Conservation (phyloP, 2,113 vertebrate genomes). For the Grantiella picta region DNA sequence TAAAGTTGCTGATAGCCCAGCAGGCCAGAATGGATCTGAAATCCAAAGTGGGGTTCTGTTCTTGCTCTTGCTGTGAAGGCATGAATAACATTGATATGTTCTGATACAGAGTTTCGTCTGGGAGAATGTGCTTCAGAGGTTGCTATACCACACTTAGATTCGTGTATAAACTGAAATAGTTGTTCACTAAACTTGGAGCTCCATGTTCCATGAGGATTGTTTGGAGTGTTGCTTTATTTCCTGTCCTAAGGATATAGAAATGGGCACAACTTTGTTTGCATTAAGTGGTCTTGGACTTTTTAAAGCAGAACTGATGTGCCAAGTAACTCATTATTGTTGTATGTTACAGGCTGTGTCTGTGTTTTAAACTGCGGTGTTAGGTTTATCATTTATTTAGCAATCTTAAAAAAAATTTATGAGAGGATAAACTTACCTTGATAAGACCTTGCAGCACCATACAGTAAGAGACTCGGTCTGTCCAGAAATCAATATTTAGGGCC, state of each 20-base stretch:
- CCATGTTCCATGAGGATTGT: accelerated
- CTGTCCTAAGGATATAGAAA: background rate
- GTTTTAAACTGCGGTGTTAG: background rate
- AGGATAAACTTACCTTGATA: background rate
- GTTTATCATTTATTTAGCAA: background rate
- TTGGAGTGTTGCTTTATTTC: background rate
- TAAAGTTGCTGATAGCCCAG: background rate
- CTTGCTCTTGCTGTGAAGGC: background rate
- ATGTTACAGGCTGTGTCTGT: background rate
- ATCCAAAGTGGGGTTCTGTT: background rate
- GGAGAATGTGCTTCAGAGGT: background rate
- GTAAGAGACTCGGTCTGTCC: background rate
- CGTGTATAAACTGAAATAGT: background rate
- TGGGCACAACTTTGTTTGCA: background rate
- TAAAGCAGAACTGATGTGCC: background rate
- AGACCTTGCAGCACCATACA: background rate
- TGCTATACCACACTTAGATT: background rate
- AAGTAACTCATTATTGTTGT: background rate
- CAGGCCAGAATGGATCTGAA: background rate
- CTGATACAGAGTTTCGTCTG: background rate
- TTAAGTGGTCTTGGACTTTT: background rate
- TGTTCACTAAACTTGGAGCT: background rate
- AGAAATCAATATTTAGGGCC: background rate
- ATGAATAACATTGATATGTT: background rate
- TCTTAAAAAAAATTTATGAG: background rate